Evolutionary conservation across 2,797 vertebrate species (phyloP).

Genomic region (Manis crassicaudata): DNA sequence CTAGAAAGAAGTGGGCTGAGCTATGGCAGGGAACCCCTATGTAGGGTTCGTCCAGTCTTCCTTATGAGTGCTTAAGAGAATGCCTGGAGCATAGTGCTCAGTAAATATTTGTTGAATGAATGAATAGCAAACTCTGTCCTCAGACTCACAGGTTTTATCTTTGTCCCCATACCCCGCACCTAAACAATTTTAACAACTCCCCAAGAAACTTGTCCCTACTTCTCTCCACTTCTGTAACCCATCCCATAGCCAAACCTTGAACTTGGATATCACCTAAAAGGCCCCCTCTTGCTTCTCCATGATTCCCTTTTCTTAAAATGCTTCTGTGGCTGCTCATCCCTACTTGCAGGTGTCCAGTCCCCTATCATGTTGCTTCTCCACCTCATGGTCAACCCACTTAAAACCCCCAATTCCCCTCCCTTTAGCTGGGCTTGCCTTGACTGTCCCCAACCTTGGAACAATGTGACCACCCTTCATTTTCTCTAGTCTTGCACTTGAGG

Average conservation of each 20-base stretch:
- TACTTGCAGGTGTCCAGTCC: background rate
- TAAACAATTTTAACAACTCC: background rate
- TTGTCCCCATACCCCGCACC: background rate
- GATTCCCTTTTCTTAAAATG: background rate
- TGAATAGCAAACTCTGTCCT: background rate
- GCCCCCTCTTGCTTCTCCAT: background rate
- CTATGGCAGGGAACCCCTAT: too few relatives aligned
- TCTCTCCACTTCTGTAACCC: background rate
- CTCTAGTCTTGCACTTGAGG: background rate
- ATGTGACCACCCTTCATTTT: background rate
- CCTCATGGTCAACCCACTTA: rapidly evolving
- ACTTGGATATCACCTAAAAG: background rate
- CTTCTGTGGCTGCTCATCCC: background rate
- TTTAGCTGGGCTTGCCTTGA: background rate
- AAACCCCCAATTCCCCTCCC: background rate
- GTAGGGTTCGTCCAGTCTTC: background rate
- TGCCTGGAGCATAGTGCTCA: conserved; percentile 73
- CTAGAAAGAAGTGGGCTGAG: background rate
- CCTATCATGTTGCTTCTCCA: rapidly evolving
- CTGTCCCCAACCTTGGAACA: background rate
- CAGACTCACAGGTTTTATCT: background rate
- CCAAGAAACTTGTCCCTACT: background rate
- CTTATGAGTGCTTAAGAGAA: background rate
- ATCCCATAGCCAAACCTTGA: background rate
- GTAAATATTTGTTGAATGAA: conserved; percentile 78